Evolutionary conservation across 2,113 vertebrate genomes (phyloP), one percentile per base, ranked within the genome.

Genomic region (Pseudorectes ferrugineus): DNA sequence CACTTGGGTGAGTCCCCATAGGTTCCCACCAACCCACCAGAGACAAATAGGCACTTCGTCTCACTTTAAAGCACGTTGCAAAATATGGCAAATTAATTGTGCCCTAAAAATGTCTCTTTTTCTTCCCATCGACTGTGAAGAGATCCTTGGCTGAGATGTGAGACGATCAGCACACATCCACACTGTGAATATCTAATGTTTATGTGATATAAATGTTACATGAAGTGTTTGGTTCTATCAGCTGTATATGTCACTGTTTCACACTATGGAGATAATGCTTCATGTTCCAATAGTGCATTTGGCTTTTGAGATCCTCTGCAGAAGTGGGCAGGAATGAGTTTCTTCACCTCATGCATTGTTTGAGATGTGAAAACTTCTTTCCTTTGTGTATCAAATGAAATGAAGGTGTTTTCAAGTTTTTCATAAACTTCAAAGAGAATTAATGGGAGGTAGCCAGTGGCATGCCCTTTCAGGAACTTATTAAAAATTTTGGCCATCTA

Each of bases 41-140:
- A 93, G 95, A 83, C 58, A 93, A 85, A 78, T 0, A 85, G 38
- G 45, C 82, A 82, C 63, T 95, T 97, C 71, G 85, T 88, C 90
- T 94, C 71, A 46, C 78, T 79, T 84, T 73, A 76, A 85, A 83
- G 62, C 82, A 85, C 11, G 0, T 46, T 93, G 78, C 71, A 94
- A 96, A 96, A 83, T 85, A 79, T 14, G 40, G 81, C 54, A 94
- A 96, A 93, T 89, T 92, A 96, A 95, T 88, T 85, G 82, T 92
- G 94, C 45, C 94, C 92, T 97, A 93, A 94, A 97, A 94, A 92
- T 26, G 78, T 85, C 92, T 95, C 73, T 61, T 68, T 92, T 89
- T 66, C 66, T 77, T 90, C 58, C n/a, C 54, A 62, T 73, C 1
- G 0, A 15, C 75, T 92, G 36, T 58, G 67, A 76, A 85, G 82